Percentiles rank a stretch among this genome's conserved stretches.
phyloP scores from a whole-genome alignment of 2,113 vertebrate genomes.

The Bubo scandiacus region DNA sequence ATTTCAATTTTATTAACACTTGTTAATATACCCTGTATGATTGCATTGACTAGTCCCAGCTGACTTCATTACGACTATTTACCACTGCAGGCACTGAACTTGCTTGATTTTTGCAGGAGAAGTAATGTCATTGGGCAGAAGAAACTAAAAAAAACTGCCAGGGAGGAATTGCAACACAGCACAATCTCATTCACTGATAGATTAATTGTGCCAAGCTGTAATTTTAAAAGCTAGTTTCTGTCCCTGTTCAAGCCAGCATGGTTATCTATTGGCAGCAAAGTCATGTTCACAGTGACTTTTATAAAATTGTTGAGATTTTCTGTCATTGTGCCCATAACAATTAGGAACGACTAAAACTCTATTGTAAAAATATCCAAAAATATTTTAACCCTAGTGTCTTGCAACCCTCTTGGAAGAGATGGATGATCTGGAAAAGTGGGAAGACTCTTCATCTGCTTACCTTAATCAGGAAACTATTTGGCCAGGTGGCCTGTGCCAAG shows the following conservation, averaged over 20 bases:
- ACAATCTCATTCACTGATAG: neutral
- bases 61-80: neutral
- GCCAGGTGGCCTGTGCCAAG: neutral
- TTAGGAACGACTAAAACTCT: neutral
- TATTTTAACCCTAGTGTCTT: neutral
- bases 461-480: constrained; percentile 18
- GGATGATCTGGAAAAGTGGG: neutral
- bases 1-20: neutral
- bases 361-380: neutral
- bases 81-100: neutral
- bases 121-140: neutral
- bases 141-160: neutral
- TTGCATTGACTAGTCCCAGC: neutral
- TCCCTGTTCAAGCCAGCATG: neutral
- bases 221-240: neutral
- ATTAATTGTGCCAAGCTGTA: neutral
- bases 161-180: neutral
- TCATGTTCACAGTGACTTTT: neutral
- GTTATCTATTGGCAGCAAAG: neutral
- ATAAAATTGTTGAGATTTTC: neutral
- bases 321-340: neutral
- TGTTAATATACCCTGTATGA: fast-evolving
- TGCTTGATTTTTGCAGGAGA: neutral
- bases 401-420: neutral
- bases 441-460: constrained; percentile 9